These are phyloP conservation scores for Neoascia interrupta DNA, from an alignment of 2,888 invertebrate genomes.

Conservation along the genomic window DNA sequence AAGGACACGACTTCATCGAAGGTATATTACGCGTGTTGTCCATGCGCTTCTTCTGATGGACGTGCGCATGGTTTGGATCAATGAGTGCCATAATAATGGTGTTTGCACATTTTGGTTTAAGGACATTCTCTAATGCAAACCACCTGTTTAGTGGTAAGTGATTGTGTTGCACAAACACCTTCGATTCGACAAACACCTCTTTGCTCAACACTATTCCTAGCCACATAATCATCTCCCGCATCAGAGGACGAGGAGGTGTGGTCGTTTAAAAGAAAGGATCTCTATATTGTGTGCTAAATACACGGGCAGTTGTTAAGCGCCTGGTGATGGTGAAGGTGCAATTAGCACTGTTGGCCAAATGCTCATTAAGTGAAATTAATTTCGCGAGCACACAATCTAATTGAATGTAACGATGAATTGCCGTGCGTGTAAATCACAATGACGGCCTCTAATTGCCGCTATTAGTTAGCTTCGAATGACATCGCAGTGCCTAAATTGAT, in stretches of 20 bases:
- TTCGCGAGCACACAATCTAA: constrained; percentile 40
- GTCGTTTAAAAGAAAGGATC: no score
- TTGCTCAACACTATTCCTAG: constrained; percentile 9
- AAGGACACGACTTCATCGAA: constrained; percentile 46
- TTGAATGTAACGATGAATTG: constrained; percentile 58
- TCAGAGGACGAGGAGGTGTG: neutral
- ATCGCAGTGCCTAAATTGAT: constrained; percentile 55
- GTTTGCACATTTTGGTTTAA: constrained; percentile 11
- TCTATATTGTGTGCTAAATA: no score
- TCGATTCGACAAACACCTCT: constrained; percentile 43
- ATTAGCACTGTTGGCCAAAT: constrained; percentile 58
- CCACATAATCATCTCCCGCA: constrained; percentile 3
- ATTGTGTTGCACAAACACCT: constrained; percentile 44
- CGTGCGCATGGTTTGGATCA: constrained; percentile 36
- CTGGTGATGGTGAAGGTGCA: constrained; percentile 15
- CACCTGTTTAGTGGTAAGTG: constrained; percentile 41
- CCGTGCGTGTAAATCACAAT: constrained; percentile 52
- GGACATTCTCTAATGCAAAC: neutral
- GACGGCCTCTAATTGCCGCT: constrained; percentile 54
- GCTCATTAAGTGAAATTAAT: constrained; percentile 62
- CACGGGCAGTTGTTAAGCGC: neutral
- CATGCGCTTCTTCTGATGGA: constrained; percentile 7
- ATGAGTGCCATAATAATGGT: constrained; percentile 13
- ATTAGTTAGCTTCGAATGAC: constrained; percentile 60
- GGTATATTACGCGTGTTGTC: neutral